Evolutionary conservation across 92 coral and sea anemone genomes (phyloP).

Genomic region (Porites cylindrica): DNA sequence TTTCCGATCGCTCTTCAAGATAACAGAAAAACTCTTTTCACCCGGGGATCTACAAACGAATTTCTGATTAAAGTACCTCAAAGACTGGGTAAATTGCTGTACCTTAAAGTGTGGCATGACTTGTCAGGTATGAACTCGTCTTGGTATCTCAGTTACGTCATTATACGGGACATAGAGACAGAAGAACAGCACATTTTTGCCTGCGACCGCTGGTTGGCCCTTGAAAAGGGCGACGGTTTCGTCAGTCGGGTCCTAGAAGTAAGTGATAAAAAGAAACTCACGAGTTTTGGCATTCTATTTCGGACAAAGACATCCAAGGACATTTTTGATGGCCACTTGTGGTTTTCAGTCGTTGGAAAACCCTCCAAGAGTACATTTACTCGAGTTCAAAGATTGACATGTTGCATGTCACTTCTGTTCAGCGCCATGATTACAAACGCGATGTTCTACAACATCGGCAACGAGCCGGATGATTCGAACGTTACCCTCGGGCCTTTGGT

Average conservation of each 20-base stretch:
- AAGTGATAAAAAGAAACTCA: conserved; percentile 59
- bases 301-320: conserved; percentile 71
- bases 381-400: conserved; percentile 85
- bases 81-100: conserved; percentile 55
- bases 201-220: conserved; percentile 80
- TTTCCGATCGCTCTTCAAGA: conserved; percentile 50
- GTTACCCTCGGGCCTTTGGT: conserved; percentile 76
- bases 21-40: conserved; percentile 56
- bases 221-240: conserved; percentile 80
- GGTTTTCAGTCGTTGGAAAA: conserved; percentile 82
- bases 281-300: conserved; percentile 70
- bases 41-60: conserved; percentile 73
- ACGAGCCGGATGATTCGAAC: conserved; percentile 56
- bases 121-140: conserved; percentile 57
- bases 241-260: conserved; percentile 64
- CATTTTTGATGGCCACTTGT: conserved; percentile 80
- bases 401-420: conserved; percentile 81
- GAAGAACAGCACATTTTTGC: conserved; percentile 60
- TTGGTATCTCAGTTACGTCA: conserved; percentile 71
- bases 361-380: conserved; percentile 86
- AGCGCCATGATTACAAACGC: conserved; percentile 91
- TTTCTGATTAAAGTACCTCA: conserved; percentile 58
- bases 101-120: conserved; percentile 75
- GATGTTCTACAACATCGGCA: conserved; percentile 85
- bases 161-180: conserved; percentile 51